phyloP scores from a whole-genome alignment of 2,888 invertebrate genomes.

The Atherix ibis region DNA sequence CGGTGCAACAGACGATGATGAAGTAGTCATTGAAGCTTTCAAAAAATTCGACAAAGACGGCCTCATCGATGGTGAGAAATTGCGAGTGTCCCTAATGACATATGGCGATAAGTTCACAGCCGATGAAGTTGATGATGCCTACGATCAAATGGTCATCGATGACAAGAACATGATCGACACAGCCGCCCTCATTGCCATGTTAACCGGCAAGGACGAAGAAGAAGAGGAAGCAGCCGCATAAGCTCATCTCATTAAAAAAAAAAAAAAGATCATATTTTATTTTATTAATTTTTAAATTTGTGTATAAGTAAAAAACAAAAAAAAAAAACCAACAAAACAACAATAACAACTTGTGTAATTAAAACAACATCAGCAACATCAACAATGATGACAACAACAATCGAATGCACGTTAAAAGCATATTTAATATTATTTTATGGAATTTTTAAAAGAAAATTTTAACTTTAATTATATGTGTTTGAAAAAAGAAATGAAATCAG shows the following conservation, averaged over 20 bases:
- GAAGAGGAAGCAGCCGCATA: slow-evolving; percentile 45
- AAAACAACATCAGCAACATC: not conserved
- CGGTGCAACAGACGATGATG: slow-evolving; percentile 77
- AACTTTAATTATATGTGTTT: too few species aligned
- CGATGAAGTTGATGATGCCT: slow-evolving; percentile 82
- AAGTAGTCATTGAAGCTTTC: slow-evolving; percentile 83
- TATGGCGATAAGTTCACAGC: slow-evolving; percentile 85
- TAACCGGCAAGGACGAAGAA: slow-evolving; percentile 74
- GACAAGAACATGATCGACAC: slow-evolving; percentile 83
- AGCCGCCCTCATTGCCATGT: slow-evolving; percentile 68
- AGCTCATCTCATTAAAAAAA: slow-evolving; percentile 8
- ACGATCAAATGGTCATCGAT: slow-evolving; percentile 85
- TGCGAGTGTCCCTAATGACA: slow-evolving; percentile 82
- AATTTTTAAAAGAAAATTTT: too few species aligned
- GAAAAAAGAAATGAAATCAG: too few species aligned
- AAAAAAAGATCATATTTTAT: slow-evolving; percentile 2
- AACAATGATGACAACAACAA: not conserved
- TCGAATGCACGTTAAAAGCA: too few species aligned
- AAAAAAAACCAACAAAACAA: not conserved
- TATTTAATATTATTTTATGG: too few species aligned
- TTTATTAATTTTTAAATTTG: not conserved
- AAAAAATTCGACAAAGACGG: slow-evolving; percentile 80
- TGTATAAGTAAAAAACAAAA: not conserved
- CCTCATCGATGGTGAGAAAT: slow-evolving; percentile 74
- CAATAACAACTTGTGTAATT: not conserved